Base-by-base conservation (phyloP, 1,140 invertebrate genomes). In the Odontomachus brunneus region DNA sequence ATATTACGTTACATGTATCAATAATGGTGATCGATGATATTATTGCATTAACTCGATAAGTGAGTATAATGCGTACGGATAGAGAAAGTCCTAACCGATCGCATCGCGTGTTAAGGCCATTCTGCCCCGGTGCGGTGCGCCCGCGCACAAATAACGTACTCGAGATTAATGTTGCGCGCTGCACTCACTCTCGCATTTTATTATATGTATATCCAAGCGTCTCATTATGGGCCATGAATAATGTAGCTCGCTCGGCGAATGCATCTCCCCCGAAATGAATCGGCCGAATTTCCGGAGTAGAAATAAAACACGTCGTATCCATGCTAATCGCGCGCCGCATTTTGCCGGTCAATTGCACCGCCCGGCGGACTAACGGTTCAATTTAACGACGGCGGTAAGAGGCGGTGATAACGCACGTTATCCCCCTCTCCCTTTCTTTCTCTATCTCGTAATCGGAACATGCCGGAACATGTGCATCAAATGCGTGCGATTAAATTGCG, bases 191-290 rank as follows among this genome's bases (percentile, higher is more conserved):
- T n/a, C 67, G 67, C 44, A 14, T 81, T 72, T 67, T 71, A 63
- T 78, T 60, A 86, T 76, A 76, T 86, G 29, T 78, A 69, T 69
- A 78, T 83, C 66, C 67, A 67, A 67, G 72, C 76, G 49, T 86
- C 84, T 86, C 81, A 86, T 87, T 87, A 87, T 74, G 67, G 65
- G 3, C 51, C 62, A 87, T 87, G 84, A 86, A 87, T 86, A 83
- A 87, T 80, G 84, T 67, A 86, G 83, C 80, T 44, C 38, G 59
- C 60, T 51, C 65, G 48, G 62, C 38, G 73, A 67, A 82, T 62
- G 62, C 69, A 66, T 86, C 62, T 55, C 81, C 53, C 15, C 73
- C 63, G 49, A 55, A 69, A 69, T 63, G 85, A 83, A 76, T 83
- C 84, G 66, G 19, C 57, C 63, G 65, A 51, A 73, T 65, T 83